Conservation (phyloP, 2,888 invertebrate genomes). For the Lathronympha strigana region DNA sequence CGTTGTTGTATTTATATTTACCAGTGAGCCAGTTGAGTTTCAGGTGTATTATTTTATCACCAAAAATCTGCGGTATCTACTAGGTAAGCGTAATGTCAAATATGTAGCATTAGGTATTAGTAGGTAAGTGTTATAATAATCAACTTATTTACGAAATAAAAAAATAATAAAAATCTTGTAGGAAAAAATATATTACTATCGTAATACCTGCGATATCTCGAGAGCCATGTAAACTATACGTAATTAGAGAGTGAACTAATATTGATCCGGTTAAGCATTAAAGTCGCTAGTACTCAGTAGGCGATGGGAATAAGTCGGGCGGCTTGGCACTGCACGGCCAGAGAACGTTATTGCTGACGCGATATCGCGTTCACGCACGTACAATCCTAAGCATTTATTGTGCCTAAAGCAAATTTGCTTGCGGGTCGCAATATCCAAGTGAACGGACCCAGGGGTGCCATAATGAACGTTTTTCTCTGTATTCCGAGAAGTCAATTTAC, state of each 20-base stretch:
- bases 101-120: no score
- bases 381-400: conserved; percentile 76
- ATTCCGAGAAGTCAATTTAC: conserved; percentile 70
- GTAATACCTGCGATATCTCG: no score
- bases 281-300: neutral
- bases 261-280: no score
- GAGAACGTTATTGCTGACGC: conserved; percentile 60
- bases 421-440: conserved; percentile 79
- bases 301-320: neutral
- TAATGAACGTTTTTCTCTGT: conserved; percentile 79
- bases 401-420: conserved; percentile 81
- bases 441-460: conserved; percentile 74
- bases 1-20: neutral
- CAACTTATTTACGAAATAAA: no score
- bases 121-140: no score
- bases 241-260: neutral
- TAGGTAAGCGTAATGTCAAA: no score
- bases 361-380: conserved; percentile 62
- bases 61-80: no score
- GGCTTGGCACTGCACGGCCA: conserved; percentile 11
- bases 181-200: no score
- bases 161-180: no score
- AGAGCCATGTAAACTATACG: neutral
- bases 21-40: neutral
- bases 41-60: neutral